Percentiles rank a stretch among this genome's conserved stretches.
Conservation (phyloP, 92 coral and sea anemone species). For the Metridium senile region DNA sequence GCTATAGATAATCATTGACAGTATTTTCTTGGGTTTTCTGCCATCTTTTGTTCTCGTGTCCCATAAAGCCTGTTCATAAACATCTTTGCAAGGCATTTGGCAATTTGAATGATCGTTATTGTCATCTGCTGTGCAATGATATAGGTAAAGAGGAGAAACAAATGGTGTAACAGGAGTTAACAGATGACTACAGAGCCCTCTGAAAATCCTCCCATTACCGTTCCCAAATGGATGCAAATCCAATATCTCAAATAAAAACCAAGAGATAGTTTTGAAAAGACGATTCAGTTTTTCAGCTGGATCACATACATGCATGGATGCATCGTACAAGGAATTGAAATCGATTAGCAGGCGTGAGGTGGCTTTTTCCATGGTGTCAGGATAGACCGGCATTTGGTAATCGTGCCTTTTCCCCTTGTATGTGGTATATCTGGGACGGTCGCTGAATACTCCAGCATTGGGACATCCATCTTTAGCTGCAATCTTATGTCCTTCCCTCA, state of each 20-base stretch:
- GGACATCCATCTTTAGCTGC: background rate
- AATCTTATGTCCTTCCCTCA: slow-evolving; percentile 27
- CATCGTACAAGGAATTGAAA: slow-evolving; percentile 31
- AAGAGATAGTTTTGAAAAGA: slow-evolving; percentile 50
- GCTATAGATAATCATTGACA: slow-evolving; percentile 57
- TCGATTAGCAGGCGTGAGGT: slow-evolving; percentile 32
- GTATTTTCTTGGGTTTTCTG: slow-evolving; percentile 42
- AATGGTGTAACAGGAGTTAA: slow-evolving; percentile 41
- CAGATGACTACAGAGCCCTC: slow-evolving; percentile 51
- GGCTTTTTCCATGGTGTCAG: slow-evolving; percentile 35
- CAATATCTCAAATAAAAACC: slow-evolving; percentile 57
- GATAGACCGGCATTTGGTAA: slow-evolving; percentile 18
- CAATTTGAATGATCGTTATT: slow-evolving; percentile 6
- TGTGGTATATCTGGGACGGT: slow-evolving; percentile 6
- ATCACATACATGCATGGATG: slow-evolving; percentile 14
- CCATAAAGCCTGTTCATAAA: slow-evolving; percentile 37
- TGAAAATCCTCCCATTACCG: slow-evolving; percentile 63
- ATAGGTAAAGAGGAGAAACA: slow-evolving; percentile 35
- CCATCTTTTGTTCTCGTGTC: background rate
- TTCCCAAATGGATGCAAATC: slow-evolving; percentile 70
- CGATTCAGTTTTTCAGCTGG: background rate
- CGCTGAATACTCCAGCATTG: slow-evolving; percentile 53
- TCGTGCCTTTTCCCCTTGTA: slow-evolving; percentile 39
- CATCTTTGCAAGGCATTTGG: slow-evolving; percentile 34
- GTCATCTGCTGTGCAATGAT: background rate